Percentiles rank a stretch among this genome's conserved stretches.
These are phyloP conservation scores for Capitulum mitella DNA, from an alignment of 2,888 invertebrate genomes.

Conservation along the genomic window DNA sequence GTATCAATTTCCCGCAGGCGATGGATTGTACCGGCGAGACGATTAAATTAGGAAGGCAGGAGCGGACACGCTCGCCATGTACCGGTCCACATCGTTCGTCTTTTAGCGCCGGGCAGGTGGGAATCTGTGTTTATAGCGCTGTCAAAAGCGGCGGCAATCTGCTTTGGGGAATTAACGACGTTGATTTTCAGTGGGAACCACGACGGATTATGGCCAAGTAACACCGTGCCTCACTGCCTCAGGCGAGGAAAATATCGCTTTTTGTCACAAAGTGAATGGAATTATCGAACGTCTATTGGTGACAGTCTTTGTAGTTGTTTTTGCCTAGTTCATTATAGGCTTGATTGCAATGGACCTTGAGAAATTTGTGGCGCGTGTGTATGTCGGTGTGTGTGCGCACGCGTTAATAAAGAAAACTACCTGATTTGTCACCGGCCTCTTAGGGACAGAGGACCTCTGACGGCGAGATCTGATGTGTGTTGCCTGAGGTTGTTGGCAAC, in stretches of 20 bases:
- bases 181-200: neutral
- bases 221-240: constrained; percentile 13
- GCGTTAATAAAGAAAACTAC: neutral
- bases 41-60: constrained; percentile 1
- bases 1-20: constrained; percentile 11
- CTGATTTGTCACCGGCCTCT: too few relatives aligned
- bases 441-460: too few relatives aligned
- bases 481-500: too few relatives aligned
- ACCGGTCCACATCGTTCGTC: neutral
- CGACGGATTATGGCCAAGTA: neutral
- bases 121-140: neutral
- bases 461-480: too few relatives aligned
- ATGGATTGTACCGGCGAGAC: neutral
- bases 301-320: neutral
- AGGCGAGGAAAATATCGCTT: neutral
- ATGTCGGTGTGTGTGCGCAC: too few relatives aligned
- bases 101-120: neutral
- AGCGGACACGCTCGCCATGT: neutral
- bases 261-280: constrained; percentile 2
- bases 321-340: neutral
- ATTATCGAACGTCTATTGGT: neutral
- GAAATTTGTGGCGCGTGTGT: neutral
- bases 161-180: neutral
- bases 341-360: constrained; percentile 7
- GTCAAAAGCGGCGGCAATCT: constrained; percentile 8